phyloP scores from a whole-genome alignment of 2,888 invertebrate genomes.

The Trichopria drosophilae region DNA sequence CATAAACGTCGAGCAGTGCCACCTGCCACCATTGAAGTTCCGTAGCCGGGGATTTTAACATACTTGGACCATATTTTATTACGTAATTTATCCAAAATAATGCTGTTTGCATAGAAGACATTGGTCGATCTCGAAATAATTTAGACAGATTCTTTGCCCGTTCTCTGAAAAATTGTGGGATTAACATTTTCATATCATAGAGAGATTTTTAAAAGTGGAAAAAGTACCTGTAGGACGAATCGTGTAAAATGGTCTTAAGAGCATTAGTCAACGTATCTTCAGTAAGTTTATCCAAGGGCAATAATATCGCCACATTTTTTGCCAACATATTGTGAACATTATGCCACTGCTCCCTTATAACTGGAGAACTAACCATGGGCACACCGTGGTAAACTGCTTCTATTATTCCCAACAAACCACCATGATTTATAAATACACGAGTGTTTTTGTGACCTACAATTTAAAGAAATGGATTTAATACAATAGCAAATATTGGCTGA shows the following conservation, averaged over 20 bases:
- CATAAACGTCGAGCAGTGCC: too few species aligned
- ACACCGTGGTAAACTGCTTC: slow-evolving; percentile 40
- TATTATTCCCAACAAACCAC: slow-evolving; percentile 40
- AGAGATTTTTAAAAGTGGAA: too few species aligned
- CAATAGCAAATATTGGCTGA: too few species aligned
- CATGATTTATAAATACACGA: slow-evolving; percentile 46
- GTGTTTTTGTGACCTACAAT: slow-evolving; percentile 35
- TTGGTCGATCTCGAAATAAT: too few species aligned
- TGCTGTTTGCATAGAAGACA: too few species aligned
- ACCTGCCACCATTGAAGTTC: too few species aligned
- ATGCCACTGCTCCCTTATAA: slow-evolving; percentile 37
- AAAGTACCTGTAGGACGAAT: slow-evolving; percentile 40
- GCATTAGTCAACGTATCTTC: slow-evolving; percentile 36
- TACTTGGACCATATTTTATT: too few species aligned
- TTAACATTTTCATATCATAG: too few species aligned
- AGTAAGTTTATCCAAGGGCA: slow-evolving; percentile 35
- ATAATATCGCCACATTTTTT: slow-evolving; percentile 36
- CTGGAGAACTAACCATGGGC: slow-evolving; percentile 42
- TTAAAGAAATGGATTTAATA: not conserved
- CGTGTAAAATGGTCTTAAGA: slow-evolving; percentile 37
- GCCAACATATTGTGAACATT: slow-evolving; percentile 40
- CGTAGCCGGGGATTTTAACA: too few species aligned
- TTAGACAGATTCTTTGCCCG: too few species aligned
- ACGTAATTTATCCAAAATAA: too few species aligned
- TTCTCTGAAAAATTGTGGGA: too few species aligned